phyloP scores from a whole-genome alignment of 2,888 invertebrate species.

The Platerodrilus igneus region DNA sequence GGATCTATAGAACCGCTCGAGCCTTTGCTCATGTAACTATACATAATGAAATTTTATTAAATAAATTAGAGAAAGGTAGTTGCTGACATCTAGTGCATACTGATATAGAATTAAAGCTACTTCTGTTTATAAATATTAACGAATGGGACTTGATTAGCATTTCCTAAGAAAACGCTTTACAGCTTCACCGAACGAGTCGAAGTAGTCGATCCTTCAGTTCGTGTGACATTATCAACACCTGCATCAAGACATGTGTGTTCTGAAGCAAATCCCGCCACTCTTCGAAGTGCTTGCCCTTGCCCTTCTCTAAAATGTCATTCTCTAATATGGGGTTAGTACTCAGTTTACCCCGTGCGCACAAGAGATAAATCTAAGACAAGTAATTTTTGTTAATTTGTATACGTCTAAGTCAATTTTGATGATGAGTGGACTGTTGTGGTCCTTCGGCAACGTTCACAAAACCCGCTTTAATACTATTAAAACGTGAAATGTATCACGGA shows the following conservation, averaged over 20 bases:
- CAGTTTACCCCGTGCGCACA: too few species aligned
- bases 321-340: conserved; percentile 9
- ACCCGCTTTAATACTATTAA: conserved; percentile 9
- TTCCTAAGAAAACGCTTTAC: too few species aligned
- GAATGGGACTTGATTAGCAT: too few species aligned
- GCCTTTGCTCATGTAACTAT: conserved; percentile 9
- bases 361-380: too few species aligned
- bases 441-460: too few species aligned
- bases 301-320: conserved; percentile 16
- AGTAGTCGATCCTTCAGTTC: conserved; percentile 33
- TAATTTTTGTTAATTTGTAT: too few species aligned
- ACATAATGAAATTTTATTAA: conserved; percentile 17
- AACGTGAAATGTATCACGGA: conserved; percentile 7
- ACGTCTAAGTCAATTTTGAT: too few species aligned
- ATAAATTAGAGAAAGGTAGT: conserved; percentile 4
- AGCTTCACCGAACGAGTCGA: conserved; percentile 11
- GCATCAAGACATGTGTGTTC: conserved; percentile 33
- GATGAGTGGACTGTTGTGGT: too few species aligned
- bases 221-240: conserved; percentile 39
- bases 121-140: too few species aligned
- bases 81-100: not conserved
- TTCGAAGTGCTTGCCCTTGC: conserved; percentile 17
- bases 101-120: not conserved
- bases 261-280: conserved; percentile 20
- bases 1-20: conserved; percentile 16